Conservation (phyloP, 1,140 invertebrate genomes). For the Ectropis grisescens region DNA sequence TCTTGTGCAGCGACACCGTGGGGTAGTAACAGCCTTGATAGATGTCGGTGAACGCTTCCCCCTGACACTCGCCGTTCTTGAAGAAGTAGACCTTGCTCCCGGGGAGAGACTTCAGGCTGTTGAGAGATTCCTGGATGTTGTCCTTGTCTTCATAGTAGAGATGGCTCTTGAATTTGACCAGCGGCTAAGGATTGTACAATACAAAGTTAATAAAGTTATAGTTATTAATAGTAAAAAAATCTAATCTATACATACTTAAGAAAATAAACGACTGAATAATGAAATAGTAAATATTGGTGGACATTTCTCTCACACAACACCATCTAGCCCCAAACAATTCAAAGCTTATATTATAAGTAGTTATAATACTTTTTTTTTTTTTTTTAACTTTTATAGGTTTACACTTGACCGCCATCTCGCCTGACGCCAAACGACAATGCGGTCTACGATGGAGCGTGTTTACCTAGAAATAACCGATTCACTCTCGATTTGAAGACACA, state of each 20-base stretch:
- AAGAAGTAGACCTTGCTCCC: conserved; percentile 93
- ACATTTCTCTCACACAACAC: no score
- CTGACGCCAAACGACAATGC: no score
- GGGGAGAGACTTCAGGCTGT: conserved; percentile 79
- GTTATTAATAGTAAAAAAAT: background rate
- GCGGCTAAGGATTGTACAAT: conserved; percentile 75
- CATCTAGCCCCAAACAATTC: no score
- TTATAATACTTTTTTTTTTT: background rate
- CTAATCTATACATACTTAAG: background rate
- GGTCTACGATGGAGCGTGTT: no score
- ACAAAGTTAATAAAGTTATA: background rate
- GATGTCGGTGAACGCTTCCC: conserved; percentile 88
- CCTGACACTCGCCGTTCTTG: conserved; percentile 92
- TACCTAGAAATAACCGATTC: no score
- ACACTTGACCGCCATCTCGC: no score
- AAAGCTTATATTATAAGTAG: background rate
- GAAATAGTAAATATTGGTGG: no score
- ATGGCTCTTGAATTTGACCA: conserved; percentile 98
- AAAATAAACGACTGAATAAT: no score
- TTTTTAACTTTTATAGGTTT: no score
- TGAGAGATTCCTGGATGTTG: conserved; percentile 87
- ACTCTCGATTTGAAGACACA: no score
- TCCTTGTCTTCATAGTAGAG: conserved; percentile 99
- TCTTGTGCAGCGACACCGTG: conserved; percentile 92
- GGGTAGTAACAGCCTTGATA: conserved; percentile 96